Base-by-base conservation (phyloP, 2,797 vertebrate genomes). In the Pangasius djambal region DNA sequence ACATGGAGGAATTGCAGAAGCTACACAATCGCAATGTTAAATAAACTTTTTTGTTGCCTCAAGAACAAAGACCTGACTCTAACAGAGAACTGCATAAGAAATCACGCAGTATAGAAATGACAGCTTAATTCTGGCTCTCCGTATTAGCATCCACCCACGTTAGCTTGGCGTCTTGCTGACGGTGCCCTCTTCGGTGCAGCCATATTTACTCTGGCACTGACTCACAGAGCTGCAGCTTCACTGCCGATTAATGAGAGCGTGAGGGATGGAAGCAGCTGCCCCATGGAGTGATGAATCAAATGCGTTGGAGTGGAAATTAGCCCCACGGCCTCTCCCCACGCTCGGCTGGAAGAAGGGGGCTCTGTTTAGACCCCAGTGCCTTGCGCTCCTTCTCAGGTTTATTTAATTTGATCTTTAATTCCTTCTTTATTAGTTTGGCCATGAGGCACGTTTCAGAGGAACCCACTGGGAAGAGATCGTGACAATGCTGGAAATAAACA, bases 171-270 rank as follows among this genome's bases (percentile, higher is more conserved):
- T 44, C 75, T 67, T 88, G 48, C 86, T 85, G 88, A 89, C 61
- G 50, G 67, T 67, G 67, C 69, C 70, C 70, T 74, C 59, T 87
- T 87, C 84, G 83, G 83, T 55, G 77, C 75, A 7, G 16, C 52
- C 40, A 15, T 85, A 86, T 91, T 91, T 90, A 83, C 87, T 87
- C 83, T 67, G 52, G 48, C 16, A 69, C 89, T 90, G 88, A 83
- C 74, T 87, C 86, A 89, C 87, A 67, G 87, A 78, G 57, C 63
- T 70, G 52, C 59, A 34, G 50, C 82, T 89, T 88, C 81, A 7
- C 40, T 6, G 13, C n/a, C 10, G 50, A 74, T 75, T 87, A 89
- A 89, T 34, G 34, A 87, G 85, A 18, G 22, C n/a, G n/a, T 83
- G 57, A 89, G 70, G 65, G 85, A 89, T 87, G 69, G 85, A 89